These are phyloP conservation scores for Acanthiza pusilla DNA, from an alignment of 2,797 vertebrate species.

Conservation along the genomic window DNA sequence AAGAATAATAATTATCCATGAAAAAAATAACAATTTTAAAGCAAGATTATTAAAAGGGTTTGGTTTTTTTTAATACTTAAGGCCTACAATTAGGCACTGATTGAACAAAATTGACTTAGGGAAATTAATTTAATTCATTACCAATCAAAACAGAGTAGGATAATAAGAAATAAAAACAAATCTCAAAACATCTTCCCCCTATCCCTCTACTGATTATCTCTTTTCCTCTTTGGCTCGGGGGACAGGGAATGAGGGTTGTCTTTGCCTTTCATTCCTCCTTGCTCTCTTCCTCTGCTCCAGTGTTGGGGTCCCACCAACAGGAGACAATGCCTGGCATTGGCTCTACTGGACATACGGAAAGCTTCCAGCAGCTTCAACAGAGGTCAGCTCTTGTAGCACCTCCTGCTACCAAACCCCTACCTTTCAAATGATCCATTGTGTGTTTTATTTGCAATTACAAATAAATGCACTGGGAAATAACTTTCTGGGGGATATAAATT, in stretches of 20 bases:
- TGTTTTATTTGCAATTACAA: background rate
- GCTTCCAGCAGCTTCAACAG: background rate
- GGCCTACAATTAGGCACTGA: background rate
- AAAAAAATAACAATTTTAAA: background rate
- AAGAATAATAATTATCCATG: background rate
- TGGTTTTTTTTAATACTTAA: background rate
- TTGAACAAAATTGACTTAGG: background rate
- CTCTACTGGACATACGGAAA: too few relatives aligned
- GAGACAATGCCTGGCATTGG: background rate
- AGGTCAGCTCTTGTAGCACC: background rate
- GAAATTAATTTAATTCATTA: background rate
- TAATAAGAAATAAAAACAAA: background rate
- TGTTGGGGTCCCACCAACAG: fast-evolving
- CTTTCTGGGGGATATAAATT: background rate
- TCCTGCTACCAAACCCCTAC: background rate
- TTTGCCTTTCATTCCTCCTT: background rate
- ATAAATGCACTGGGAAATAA: background rate
- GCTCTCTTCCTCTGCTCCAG: background rate
- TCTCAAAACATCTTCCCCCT: background rate
- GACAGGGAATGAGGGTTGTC: fast-evolving
- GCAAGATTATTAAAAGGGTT: background rate
- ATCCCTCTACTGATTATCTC: background rate
- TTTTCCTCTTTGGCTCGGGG: background rate
- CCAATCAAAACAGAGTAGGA: background rate
- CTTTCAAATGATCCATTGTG: background rate